A percentile compares a stretch with the other conserved stretches of the same genome.
These are phyloP conservation scores for Doryteuthis pealeii DNA, from an alignment of 1,140 invertebrate genomes.

Conservation along the genomic window DNA sequence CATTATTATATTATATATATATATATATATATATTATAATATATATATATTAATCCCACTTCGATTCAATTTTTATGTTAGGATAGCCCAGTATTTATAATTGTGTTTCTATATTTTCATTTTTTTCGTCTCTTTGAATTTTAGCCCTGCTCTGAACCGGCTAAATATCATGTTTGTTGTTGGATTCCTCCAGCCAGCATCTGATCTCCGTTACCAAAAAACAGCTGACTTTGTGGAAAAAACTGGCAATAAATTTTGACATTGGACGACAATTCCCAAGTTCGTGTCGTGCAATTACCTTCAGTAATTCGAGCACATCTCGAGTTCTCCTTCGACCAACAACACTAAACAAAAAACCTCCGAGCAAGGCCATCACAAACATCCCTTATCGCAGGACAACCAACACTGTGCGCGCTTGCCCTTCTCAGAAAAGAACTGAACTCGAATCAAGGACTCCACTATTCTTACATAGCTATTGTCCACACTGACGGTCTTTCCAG, in stretches of 20 bases:
- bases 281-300: constrained; percentile 23
- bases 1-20: no score
- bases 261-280: constrained; percentile 21
- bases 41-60: no score
- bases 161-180: constrained; percentile 38
- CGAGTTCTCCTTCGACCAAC: constrained; percentile 8
- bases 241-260: constrained; percentile 29
- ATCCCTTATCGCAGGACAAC: constrained; percentile 31
- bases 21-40: no score
- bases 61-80: no score
- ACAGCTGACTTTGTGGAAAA: constrained; percentile 31
- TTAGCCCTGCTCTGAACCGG: constrained; percentile 22
- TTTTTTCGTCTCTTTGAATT: no score
- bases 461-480: not conserved
- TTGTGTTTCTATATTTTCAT: no score
- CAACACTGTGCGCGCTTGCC: constrained; percentile 35
- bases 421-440: constrained; percentile 22
- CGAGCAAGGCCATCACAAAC: not conserved
- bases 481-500: constrained; percentile 22
- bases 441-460: not conserved
- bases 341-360: constrained; percentile 11
- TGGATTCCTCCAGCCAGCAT: constrained; percentile 40
- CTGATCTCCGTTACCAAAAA: constrained; percentile 30
- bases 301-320: constrained; percentile 11
- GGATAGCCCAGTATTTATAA: no score